These are phyloP conservation scores for Tonatia bakeri DNA, from an alignment of 2,113 vertebrate genomes.

Conservation along the genomic window DNA sequence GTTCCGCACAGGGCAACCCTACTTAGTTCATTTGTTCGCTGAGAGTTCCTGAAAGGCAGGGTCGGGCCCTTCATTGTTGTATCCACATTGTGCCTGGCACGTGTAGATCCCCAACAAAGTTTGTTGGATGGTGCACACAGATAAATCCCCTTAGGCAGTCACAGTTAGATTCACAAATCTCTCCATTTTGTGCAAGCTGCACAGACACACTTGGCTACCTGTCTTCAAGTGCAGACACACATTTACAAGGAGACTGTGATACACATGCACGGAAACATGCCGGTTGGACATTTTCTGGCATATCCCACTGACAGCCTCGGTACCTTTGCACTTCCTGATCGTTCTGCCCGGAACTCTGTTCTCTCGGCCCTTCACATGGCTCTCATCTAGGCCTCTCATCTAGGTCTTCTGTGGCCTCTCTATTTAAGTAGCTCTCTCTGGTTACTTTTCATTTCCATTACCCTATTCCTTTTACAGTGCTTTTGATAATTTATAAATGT, in stretches of 20 bases:
- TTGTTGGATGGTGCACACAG: background rate
- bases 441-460: slow-evolving; percentile 1
- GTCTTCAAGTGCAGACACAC: background rate
- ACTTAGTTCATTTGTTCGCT: background rate
- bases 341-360: background rate
- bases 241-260: background rate
- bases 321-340: background rate
- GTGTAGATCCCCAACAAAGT: background rate
- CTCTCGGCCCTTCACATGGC: background rate
- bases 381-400: background rate
- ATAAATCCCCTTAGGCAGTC: background rate
- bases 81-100: background rate
- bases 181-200: slow-evolving; percentile 10
- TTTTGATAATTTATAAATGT: slow-evolving; percentile 31
- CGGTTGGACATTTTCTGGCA: background rate
- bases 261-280: background rate
- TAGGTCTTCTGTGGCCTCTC: background rate
- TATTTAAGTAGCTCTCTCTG: background rate
- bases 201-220: background rate
- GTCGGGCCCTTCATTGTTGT: background rate
- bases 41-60: background rate
- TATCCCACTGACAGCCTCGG: background rate
- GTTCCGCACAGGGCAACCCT: background rate
- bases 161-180: background rate
- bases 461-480: background rate